Conservation (phyloP, 2,797 vertebrate genomes). For the Sarcoramphus papa region DNA sequence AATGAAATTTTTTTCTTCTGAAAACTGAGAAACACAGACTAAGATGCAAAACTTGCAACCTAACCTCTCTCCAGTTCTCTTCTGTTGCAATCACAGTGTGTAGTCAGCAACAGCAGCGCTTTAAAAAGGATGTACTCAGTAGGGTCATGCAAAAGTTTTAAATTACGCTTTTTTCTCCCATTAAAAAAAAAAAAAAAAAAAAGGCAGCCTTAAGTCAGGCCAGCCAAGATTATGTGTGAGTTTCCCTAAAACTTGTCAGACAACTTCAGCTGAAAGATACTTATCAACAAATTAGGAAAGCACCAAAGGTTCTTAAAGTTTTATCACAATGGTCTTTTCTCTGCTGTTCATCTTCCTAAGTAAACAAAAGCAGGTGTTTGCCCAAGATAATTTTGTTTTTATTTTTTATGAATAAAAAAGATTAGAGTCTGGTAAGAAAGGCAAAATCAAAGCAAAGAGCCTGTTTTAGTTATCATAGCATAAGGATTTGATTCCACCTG, state of each 20-base stretch:
- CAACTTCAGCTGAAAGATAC: not conserved
- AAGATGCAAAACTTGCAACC: not conserved
- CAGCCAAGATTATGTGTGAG: not conserved
- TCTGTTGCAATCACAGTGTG: not conserved
- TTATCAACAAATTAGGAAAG: not conserved
- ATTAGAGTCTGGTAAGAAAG: not conserved
- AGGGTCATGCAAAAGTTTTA: not conserved
- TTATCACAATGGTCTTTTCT: not conserved
- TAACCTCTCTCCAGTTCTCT: not conserved
- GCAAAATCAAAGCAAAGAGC: not conserved
- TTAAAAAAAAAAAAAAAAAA: not conserved
- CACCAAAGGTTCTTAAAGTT: not conserved
- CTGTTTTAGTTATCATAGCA: not conserved
- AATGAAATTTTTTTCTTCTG: rapidly evolving
- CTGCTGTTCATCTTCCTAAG: not conserved
- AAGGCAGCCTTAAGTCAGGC: not conserved
- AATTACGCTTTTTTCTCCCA: not conserved
- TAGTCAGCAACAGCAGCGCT: not conserved
- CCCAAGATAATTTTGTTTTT: not conserved
- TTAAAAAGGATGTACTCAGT: not conserved
- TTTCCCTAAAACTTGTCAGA: not conserved
- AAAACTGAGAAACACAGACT: not conserved
- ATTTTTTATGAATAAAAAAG: not conserved
- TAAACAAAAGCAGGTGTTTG: not conserved
- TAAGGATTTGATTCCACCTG: not conserved